Evolutionary conservation across 2,113 vertebrate species (phyloP).

Genomic region (Syngnathoides biaculeatus): DNA sequence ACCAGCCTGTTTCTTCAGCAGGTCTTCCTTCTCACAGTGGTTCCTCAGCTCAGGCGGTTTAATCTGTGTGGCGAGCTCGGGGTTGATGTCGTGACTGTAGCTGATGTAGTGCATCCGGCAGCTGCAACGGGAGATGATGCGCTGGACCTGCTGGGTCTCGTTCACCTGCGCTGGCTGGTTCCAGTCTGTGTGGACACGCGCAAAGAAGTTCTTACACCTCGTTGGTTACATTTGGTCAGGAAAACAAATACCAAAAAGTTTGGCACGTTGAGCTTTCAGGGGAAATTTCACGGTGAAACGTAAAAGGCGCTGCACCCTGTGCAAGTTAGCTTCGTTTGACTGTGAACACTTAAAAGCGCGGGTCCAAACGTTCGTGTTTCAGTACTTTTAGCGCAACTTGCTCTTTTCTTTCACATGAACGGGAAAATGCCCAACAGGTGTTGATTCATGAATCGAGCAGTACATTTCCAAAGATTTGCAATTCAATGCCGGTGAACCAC

Average conservation of each 20-base stretch:
- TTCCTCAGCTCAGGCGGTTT: conserved; percentile 87
- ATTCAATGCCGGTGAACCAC: too few relatives aligned
- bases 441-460: neutral
- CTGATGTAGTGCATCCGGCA: conserved; percentile 99
- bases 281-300: neutral
- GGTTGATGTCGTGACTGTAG: conserved; percentile 96
- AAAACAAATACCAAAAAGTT: neutral
- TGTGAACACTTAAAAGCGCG: too few relatives aligned
- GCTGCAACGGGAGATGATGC: conserved; percentile 96
- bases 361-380: neutral
- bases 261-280: neutral
- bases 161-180: conserved; percentile 91
- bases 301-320: neutral
- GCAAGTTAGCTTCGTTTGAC: neutral
- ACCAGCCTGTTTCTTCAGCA: conserved; percentile 97
- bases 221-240: neutral
- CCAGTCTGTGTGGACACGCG: conserved; percentile 77
- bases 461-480: too few relatives aligned
- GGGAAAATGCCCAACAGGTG: neutral
- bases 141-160: conserved; percentile 91
- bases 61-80: conserved; percentile 92
- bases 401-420: neutral
- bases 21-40: conserved; percentile 90
- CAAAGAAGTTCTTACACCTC: neutral
- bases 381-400: neutral